phyloP scores from a whole-genome alignment of 2,797 vertebrate genomes.

The Antrozous pallidus region DNA sequence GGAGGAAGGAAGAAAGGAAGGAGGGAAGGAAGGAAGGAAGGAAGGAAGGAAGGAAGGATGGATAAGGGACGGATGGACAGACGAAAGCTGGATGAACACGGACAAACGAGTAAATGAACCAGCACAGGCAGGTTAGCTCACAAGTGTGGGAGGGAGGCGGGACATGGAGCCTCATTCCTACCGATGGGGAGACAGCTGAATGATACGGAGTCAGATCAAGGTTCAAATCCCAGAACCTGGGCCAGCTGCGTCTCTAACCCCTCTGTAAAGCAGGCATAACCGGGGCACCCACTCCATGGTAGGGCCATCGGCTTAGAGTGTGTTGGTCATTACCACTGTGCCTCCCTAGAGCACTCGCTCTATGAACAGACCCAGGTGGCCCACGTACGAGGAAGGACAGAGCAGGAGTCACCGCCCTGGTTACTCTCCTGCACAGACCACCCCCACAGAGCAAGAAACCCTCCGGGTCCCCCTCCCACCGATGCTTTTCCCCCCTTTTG shows the following conservation, averaged over 20 bases:
- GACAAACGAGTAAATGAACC: background rate
- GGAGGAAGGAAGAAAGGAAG: no score
- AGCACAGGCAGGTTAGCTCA: background rate
- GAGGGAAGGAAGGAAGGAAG: no score
- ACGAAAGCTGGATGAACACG: background rate
- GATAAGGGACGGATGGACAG: no score
- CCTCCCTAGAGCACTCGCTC: background rate
- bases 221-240: background rate
- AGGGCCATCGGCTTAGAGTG: background rate
- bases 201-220: rapidly evolving
- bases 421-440: background rate
- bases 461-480: background rate
- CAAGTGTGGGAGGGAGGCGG: background rate
- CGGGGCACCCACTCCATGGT: rapidly evolving
- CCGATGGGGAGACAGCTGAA: rapidly evolving
- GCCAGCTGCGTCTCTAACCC: background rate
- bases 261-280: background rate
- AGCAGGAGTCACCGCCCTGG: background rate
- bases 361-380: background rate
- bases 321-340: background rate
- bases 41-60: no score
- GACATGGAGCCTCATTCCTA: background rate
- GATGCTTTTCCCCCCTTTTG: background rate
- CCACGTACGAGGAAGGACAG: background rate
- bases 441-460: rapidly evolving